Evolutionary conservation across 2,888 invertebrate genomes (phyloP), one percentile per base, ranked within the genome.

Genomic region (Osmoderma eremita): DNA sequence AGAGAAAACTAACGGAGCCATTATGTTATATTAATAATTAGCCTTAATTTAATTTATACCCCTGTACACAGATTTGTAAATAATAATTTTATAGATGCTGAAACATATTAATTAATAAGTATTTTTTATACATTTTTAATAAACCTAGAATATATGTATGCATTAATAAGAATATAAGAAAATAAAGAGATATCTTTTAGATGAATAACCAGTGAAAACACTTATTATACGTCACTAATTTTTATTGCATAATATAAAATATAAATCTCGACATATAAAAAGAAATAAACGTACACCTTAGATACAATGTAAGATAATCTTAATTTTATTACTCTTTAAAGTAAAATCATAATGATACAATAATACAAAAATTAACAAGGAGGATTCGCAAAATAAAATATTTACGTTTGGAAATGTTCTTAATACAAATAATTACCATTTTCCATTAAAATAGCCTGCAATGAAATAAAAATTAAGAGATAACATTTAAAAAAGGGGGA

Each of bases 1-100:
- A 77, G 92, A 92, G 80, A 92, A 92, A 80, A 88, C 90, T 68
- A 91, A 91, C 73, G 93, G 93, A 67, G 93, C 93, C 77, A 94
- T 94, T 77, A 92, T 94, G 91, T 83, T 93, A 71, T 93, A 93
- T 78, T 93, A 82, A 72, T 64, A 70, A 71, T 68, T 70, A 54
- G 67, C 50, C 30, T 66, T 48, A 54, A 42, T 51, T 63, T 36
- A 63, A 63, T 63, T 66, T 62, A 63, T 48, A 64, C 54, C n/a
- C 45, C 24, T 56, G 49, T 41, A 61, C 39, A 39, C 10, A 50
- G 58, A 18, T 38, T 65, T 66, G 30, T 61, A 39, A 61, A 53
- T 56, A 65, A 38, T 42, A 12, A 24, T 48, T 36, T 41, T 61
- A 61, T 12, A 30, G 1, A 45, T 36, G 36, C n/a, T 39, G 17